Percentiles rank a stretch among this genome's conserved stretches.
phyloP scores from a whole-genome alignment of 2,113 vertebrate genomes.

The Suncus etruscus region DNA sequence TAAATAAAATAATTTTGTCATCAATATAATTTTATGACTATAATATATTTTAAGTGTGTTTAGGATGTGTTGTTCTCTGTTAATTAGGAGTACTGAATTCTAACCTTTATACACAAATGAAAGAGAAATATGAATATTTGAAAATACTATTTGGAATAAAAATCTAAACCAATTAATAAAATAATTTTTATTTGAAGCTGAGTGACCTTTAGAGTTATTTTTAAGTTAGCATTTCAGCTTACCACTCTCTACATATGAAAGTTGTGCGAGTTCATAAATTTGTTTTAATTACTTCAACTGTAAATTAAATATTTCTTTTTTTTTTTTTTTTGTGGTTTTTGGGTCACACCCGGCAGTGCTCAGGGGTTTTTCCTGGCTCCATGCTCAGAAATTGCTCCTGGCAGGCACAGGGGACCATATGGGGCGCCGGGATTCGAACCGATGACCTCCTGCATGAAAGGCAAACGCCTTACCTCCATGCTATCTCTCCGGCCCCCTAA shows the following conservation, averaged over 20 bases:
- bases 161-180: not conserved
- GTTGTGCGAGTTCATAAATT: slow-evolving; percentile 24
- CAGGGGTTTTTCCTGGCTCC: no score
- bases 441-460: no score
- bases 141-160: not conserved
- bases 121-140: not conserved
- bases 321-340: no score
- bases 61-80: not conserved
- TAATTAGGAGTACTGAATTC: not conserved
- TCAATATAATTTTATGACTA: not conserved
- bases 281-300: not conserved
- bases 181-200: not conserved
- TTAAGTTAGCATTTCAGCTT: not conserved
- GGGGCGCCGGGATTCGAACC: no score
- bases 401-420: no score
- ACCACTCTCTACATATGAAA: not conserved
- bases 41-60: not conserved
- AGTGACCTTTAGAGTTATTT: not conserved
- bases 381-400: no score
- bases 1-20: not conserved
- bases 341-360: no score
- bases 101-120: not conserved
- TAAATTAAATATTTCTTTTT: slow-evolving; percentile 3
- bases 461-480: no score
- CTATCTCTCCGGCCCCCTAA: no score